Conservation (phyloP, 2,888 invertebrate species). For the Pandemis cinnamomeana region DNA sequence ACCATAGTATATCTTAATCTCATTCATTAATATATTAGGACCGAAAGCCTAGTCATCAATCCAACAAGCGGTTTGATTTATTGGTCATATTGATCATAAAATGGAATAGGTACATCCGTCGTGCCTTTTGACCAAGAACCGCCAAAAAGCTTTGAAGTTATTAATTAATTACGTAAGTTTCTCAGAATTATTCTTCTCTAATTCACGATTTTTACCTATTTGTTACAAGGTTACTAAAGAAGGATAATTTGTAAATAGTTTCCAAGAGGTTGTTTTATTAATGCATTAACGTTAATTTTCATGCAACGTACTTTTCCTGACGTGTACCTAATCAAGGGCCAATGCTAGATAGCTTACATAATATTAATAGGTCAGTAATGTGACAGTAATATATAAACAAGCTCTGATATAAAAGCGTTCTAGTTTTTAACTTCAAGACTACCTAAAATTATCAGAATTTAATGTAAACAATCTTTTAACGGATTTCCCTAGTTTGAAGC, state of each 20-base stretch:
- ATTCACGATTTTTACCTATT: conserved; percentile 18
- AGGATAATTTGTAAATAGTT: conserved; percentile 7
- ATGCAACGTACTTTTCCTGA: background rate
- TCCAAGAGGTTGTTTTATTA: background rate
- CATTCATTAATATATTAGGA: conserved; percentile 41
- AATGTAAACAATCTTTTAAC: conserved; percentile 2
- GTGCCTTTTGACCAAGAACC: conserved; percentile 54
- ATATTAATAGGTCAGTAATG: no score
- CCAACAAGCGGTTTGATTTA: conserved; percentile 69
- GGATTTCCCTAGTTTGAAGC: conserved; percentile 4
- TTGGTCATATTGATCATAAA: conserved; percentile 60
- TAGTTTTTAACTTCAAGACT: background rate
- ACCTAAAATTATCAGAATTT: background rate
- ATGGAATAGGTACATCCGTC: conserved; percentile 62
- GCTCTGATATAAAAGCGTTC: background rate
- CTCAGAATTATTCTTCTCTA: conserved; percentile 3
- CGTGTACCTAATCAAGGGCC: background rate
- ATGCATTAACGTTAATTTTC: background rate
- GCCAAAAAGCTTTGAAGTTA: conserved; percentile 14
- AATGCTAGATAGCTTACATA: background rate
- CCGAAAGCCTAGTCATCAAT: conserved; percentile 50
- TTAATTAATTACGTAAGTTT: conserved; percentile 22
- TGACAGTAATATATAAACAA: background rate
- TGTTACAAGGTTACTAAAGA: conserved; percentile 5
- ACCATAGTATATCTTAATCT: background rate